Base-by-base conservation (phyloP, 2,113 vertebrate genomes). In the Chamaea fasciata region DNA sequence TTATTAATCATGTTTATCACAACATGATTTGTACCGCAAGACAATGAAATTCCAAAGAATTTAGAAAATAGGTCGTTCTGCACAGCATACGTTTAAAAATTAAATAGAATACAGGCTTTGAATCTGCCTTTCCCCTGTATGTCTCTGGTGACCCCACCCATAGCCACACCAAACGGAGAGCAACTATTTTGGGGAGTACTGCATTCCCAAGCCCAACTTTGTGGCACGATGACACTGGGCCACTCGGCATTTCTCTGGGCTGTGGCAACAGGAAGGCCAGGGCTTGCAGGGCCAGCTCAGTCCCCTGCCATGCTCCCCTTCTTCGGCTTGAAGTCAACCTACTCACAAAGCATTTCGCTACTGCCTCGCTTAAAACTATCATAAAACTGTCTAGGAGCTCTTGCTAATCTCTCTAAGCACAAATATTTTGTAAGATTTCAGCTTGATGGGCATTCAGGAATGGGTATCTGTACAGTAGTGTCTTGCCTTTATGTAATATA, bases 191-290 rank as follows among this genome's bases (percentile, higher is more conserved):
- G 79, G 37, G 77, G 81, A 93, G 69, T 5, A 7, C 64, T 74
- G 59, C 74, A 47, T 86, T 94, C 83, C 84, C 87, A 44, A 92
- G 73, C 64, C 87, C 82, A 95, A 96, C 87, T 97, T 97, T 52
- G 67, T 83, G 89, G 83, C 87, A 42, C 1, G 6, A 6, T 46
- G 82, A 26, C 59, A 6, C 50, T 2, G 35, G 73, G 81, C 86
- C 63, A 68, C 83, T 73, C 2, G 6, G 20, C 12, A 0, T 83
- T 85, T 59, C 79, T 46, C 35, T 10, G 55, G 44, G 59, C 64
- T 64, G 37, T 75, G 71, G 78, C 64, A 47, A 4, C 63, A 50
- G 83, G 52, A 60, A 65, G 87, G 85, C 59, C 13, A 3, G 41
- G 39, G 78, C 28, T 15, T 13, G 69, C 41, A 10, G 59, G 87